Percentiles rank a stretch among this genome's conserved stretches.
phyloP scores from a whole-genome alignment of 2,888 invertebrate genomes.

The Torymus texanus region DNA sequence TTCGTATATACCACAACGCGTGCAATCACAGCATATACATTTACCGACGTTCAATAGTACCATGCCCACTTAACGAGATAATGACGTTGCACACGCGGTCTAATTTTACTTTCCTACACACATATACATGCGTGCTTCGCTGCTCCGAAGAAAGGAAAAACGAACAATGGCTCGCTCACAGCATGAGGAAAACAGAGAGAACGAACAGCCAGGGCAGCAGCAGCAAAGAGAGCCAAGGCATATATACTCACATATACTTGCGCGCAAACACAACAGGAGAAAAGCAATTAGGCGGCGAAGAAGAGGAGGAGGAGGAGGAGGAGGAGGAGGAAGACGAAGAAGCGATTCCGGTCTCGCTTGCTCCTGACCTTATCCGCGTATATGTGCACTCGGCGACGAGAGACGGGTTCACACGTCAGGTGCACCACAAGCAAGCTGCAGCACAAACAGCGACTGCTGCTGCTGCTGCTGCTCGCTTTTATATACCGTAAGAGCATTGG shows the following conservation, averaged over 20 bases:
- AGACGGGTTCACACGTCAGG: conserved; percentile 46
- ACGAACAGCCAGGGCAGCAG: neutral
- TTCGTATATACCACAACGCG: too few relatives aligned
- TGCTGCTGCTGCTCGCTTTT: conserved; percentile 12
- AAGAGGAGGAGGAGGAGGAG: neutral
- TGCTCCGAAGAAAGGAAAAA: conserved; percentile 11
- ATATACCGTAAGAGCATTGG: conserved; percentile 45
- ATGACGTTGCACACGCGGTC: too few relatives aligned
- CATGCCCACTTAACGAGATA: too few relatives aligned
- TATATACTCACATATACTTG: neutral
- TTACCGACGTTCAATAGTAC: too few relatives aligned
- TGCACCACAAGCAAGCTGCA: conserved; percentile 24
- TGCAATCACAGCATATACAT: too few relatives aligned
- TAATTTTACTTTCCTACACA: conserved; percentile 18
- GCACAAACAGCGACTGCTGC: neutral
- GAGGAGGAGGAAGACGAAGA: conserved; percentile 24
- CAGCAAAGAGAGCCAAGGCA: too few relatives aligned
- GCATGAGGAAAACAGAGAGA: neutral
- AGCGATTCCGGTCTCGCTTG: conserved; percentile 35
- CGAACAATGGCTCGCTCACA: neutral
- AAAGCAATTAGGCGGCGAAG: conserved; percentile 19
- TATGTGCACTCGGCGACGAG: too few relatives aligned
- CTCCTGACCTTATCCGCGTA: conserved; percentile 47
- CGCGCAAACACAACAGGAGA: neutral
- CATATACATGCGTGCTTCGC: neutral